These are phyloP conservation scores for Drosophila mauritiana DNA, from an alignment of 1,140 invertebrate genomes.

Conservation along the genomic window DNA sequence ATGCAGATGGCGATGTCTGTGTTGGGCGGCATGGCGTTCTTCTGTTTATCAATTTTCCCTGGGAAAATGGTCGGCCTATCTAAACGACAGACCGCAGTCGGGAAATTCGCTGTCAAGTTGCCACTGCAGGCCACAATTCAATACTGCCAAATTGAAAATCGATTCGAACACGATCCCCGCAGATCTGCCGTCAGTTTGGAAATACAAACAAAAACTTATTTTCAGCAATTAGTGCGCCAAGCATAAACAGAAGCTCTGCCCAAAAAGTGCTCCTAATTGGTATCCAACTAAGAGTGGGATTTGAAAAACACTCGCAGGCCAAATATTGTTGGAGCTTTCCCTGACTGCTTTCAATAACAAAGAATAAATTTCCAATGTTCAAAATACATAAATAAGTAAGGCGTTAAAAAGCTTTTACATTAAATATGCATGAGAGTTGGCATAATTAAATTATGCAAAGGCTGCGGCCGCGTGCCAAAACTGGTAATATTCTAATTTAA, in stretches of 20 bases:
- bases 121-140: slow-evolving; percentile 38
- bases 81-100: slow-evolving; percentile 44
- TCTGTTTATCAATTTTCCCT: slow-evolving; percentile 75
- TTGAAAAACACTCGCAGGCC: slow-evolving; percentile 16
- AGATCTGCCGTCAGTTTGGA: slow-evolving; percentile 15
- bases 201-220: slow-evolving; percentile 28
- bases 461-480: slow-evolving; percentile 76
- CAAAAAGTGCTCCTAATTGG: slow-evolving; percentile 37
- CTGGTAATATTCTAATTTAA: slow-evolving; percentile 76
- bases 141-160: slow-evolving; percentile 53
- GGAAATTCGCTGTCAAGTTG: slow-evolving; percentile 49
- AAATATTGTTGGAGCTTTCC: slow-evolving; percentile 42
- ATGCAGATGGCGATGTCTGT: slow-evolving; percentile 31
- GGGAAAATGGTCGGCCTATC: slow-evolving; percentile 32
- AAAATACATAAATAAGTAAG: slow-evolving; percentile 72
- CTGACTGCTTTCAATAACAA: slow-evolving; percentile 61
- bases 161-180: slow-evolving; percentile 28
- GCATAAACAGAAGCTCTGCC: slow-evolving; percentile 5
- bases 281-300: slow-evolving; percentile 6
- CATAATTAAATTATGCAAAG: slow-evolving; percentile 77
- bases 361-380: slow-evolving; percentile 52
- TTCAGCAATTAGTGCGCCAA: slow-evolving; percentile 34
- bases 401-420: slow-evolving; percentile 74
- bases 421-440: slow-evolving; percentile 72
- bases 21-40: slow-evolving; percentile 27